A percentile compares a stretch with the other conserved stretches of the same genome.
phyloP scores from a whole-genome alignment of 2,888 invertebrate species.

The Homarus gammarus region DNA sequence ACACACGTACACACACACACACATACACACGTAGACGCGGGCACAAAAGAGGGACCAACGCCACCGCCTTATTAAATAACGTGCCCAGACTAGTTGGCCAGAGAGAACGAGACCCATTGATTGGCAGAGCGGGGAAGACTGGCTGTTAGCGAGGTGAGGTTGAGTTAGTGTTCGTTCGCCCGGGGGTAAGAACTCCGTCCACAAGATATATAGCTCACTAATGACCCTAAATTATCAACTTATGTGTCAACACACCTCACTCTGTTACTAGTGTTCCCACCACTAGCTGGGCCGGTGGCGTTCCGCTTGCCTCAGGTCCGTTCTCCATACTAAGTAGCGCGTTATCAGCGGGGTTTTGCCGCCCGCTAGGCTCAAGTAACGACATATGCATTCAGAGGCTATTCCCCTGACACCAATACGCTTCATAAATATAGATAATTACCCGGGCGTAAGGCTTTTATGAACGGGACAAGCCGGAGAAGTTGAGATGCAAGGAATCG shows the following conservation, averaged over 20 bases:
- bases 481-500: constrained; percentile 37
- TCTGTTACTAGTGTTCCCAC: constrained; percentile 50
- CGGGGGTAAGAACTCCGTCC: constrained; percentile 52
- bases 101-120: constrained; percentile 3
- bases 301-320: neutral
- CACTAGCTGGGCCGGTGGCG: constrained; percentile 23
- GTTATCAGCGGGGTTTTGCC: neutral
- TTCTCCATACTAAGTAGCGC: neutral
- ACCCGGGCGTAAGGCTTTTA: constrained; percentile 22
- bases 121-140: neutral
- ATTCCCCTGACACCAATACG: constrained; percentile 37
- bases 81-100: neutral
- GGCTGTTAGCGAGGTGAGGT: neutral
- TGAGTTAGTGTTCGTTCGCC: constrained; percentile 36
- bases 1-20: too few relatives aligned
- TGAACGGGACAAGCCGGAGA: neutral
- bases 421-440: constrained; percentile 41
- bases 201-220: constrained; percentile 70
- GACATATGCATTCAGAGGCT: constrained; percentile 44
- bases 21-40: too few relatives aligned
- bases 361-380: constrained; percentile 8
- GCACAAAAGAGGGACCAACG: too few relatives aligned
- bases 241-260: constrained; percentile 75
- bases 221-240: constrained; percentile 74
- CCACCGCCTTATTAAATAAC: neutral